Conservation (phyloP, 2,888 invertebrate genomes). For the Dione juno region DNA sequence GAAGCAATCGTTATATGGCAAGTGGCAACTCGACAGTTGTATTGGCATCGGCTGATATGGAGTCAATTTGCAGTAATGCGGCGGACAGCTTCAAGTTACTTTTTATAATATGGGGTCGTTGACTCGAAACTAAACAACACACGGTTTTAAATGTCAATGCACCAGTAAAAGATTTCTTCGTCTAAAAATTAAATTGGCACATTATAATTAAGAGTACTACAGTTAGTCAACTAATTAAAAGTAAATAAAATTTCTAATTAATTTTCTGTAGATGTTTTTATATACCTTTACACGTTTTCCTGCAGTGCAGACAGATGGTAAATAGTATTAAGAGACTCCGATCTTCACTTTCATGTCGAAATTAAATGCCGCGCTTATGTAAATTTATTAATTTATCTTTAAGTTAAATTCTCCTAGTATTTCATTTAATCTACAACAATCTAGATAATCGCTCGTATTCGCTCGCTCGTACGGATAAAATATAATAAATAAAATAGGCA, state of each 20-base stretch:
- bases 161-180: slow-evolving; percentile 54
- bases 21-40: slow-evolving; percentile 41
- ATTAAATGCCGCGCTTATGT: no score
- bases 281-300: no score
- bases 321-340: no score
- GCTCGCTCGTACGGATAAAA: no score
- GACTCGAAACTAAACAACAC: slow-evolving; percentile 70
- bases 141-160: slow-evolving; percentile 63
- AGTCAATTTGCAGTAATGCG: slow-evolving; percentile 76
- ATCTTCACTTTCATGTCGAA: no score
- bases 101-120: slow-evolving; percentile 72
- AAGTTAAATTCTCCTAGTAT: no score
- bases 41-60: slow-evolving; percentile 65
- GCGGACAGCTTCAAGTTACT: slow-evolving; percentile 71
- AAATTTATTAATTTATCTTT: no score
- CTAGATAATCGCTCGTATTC: no score
- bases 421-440: no score
- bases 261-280: no score
- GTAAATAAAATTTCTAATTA: background rate
- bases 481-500: no score
- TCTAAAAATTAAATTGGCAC: slow-evolving; percentile 23
- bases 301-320: no score
- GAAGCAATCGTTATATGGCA: slow-evolving; percentile 47
- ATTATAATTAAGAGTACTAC: slow-evolving; percentile 20
- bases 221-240: background rate